Conservation (phyloP, 2,797 vertebrate species). For the Hephaestus fuliginosus region DNA sequence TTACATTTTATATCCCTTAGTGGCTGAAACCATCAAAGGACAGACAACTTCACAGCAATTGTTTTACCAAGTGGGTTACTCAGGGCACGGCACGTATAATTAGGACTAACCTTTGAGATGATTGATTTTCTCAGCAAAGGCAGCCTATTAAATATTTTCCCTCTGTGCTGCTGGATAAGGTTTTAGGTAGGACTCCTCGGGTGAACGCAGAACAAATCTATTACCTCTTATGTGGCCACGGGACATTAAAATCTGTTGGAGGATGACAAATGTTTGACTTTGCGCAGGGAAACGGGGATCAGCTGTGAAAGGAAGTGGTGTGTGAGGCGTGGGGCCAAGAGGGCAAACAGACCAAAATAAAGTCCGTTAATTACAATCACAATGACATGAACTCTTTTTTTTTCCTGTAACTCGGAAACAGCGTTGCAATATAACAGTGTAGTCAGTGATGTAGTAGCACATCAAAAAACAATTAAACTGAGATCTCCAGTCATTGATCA, state of each 20-base stretch:
- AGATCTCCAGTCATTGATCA: neutral
- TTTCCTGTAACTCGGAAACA: neutral
- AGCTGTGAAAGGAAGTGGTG: constrained; percentile 44
- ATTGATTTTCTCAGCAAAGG: constrained; percentile 61
- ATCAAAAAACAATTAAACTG: neutral
- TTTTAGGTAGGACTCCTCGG: constrained; percentile 13
- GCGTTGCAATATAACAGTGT: neutral
- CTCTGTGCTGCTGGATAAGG: constrained; percentile 30
- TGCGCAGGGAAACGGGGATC: constrained; percentile 17
- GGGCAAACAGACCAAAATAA: constrained; percentile 49
- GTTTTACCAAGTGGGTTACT: constrained; percentile 33
- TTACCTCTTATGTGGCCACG: constrained; percentile 19
- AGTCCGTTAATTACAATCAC: constrained; percentile 41
- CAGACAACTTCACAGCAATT: constrained; percentile 19
- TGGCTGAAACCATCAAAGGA: constrained; percentile 32
- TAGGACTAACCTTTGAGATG: constrained; percentile 59
- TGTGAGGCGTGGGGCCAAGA: constrained; percentile 38
- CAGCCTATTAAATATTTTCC: constrained; percentile 42
- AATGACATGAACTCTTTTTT: constrained; percentile 24
- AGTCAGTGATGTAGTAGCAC: neutral
- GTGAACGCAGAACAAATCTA: constrained; percentile 41
- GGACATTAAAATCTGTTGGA: constrained; percentile 39
- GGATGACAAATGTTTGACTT: constrained; percentile 43
- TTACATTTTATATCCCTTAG: constrained; percentile 21
- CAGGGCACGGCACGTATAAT: constrained; percentile 39